Base-by-base conservation (phyloP, 92 coral and sea anemone species). In the Palythoa heliodiscus region DNA sequence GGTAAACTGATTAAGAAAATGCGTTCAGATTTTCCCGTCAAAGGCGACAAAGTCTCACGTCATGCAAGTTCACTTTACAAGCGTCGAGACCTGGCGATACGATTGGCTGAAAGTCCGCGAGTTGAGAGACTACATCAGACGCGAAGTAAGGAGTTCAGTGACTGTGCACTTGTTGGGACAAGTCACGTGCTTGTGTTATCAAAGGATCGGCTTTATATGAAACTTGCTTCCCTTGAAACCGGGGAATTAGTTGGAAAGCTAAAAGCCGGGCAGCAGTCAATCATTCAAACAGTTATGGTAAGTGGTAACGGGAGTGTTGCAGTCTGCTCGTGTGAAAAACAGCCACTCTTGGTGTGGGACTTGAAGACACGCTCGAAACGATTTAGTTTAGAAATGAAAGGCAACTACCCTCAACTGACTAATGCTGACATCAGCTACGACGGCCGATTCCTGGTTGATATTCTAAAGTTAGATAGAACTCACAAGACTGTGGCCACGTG, bases 21-120 rank as follows among this genome's bases (percentile, higher is more conserved):
- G 92, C 91, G 99, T 22, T 93, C 96, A 5, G 96, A 95, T 38
- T 97, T 97, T 80, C 90, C 96, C 1, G 87, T 87, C 48, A 93
- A 95, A 80, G 82, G 89, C 6, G 95, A 95, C 76, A 95, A 92
- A 72, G 92, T 97, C 52, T 93, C 93, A 53, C 93, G 99, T 4
- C 98, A 93, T 75, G 99, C 99, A 53, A 97, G 99, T 84, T 97
- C 99, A 52, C 79, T 97, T 55, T 97, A 97, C 95, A 97, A 97
- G 82, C 89, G 99, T 64, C 95, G 99, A 25, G 98, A 97, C 69
- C 89, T 97, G 50, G 98, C 99, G 15, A 87, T 97, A 52, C 92
- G 99, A 61, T 77, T 97, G 76, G 95, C 98, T 75, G 98, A 97
- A 76, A 93, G 98, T 71, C 98, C 99, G 19, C 93, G 98, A 48